phyloP scores from a whole-genome alignment of 2,113 vertebrate species.

The Pterocles burchelli region DNA sequence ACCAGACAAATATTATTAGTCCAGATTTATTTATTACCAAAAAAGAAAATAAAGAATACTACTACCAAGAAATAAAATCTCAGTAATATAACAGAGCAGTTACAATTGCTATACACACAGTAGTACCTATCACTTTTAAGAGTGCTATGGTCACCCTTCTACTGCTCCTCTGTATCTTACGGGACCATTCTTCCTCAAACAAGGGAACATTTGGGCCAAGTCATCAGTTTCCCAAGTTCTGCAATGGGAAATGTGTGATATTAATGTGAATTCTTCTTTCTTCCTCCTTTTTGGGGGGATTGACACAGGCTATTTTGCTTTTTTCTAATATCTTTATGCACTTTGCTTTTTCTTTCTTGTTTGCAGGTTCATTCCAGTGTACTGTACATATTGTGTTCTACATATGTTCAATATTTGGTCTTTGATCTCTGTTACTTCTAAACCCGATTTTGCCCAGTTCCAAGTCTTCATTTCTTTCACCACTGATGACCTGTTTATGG shows the following conservation, averaged over 20 bases:
- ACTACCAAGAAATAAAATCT: not conserved
- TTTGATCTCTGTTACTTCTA: not conserved
- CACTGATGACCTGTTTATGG: not conserved
- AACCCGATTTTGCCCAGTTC: not conserved
- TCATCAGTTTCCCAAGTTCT: not conserved
- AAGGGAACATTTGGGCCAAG: not conserved
- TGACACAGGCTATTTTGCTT: rapidly evolving
- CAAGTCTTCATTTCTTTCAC: not conserved
- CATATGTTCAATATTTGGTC: not conserved
- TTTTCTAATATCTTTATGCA: not conserved
- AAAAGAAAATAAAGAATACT: not conserved
- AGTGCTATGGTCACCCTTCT: rapidly evolving
- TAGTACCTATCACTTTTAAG: not conserved
- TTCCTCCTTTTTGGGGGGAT: rapidly evolving
- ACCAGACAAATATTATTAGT: not conserved
- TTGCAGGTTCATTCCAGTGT: not conserved
- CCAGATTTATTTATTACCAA: not conserved
- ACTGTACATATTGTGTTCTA: not conserved
- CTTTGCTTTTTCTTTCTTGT: not conserved
- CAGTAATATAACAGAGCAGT: not conserved
- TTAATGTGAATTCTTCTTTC: not conserved
- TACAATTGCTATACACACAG: not conserved
- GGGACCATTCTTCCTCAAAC: not conserved
- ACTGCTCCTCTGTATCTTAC: not conserved
- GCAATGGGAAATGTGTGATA: rapidly evolving